phyloP scores from a whole-genome alignment of 2,797 vertebrate genomes.

The Argyrosomus regius region DNA sequence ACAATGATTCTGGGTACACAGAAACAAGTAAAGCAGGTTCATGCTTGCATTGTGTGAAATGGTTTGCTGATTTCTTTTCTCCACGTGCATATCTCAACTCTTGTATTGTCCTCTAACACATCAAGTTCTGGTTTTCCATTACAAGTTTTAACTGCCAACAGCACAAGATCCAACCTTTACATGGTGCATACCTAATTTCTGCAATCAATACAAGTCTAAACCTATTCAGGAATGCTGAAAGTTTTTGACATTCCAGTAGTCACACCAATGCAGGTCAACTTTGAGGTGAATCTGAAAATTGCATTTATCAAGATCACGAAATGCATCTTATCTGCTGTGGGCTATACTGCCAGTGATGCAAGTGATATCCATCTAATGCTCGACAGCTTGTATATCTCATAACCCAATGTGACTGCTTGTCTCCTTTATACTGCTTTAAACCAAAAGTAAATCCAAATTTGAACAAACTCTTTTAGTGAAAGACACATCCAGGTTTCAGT shows the following conservation, averaged over 20 bases:
- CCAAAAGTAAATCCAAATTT: neutral
- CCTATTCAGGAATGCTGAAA: constrained; percentile 7
- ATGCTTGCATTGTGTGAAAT: neutral
- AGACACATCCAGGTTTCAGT: neutral
- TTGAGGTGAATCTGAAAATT: neutral
- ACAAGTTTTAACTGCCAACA: neutral
- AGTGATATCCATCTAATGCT: neutral
- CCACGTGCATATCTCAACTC: neutral
- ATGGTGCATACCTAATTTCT: neutral
- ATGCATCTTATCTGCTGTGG: no score
- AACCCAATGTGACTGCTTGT: no score
- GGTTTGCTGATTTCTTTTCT: neutral
- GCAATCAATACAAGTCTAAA: neutral
- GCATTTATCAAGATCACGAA: no score
- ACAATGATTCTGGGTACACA: neutral
- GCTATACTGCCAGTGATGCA: neutral
- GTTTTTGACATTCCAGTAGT: neutral
- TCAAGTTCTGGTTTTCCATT: neutral
- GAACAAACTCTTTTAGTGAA: neutral
- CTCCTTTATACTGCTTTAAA: neutral
- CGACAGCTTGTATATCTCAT: neutral
- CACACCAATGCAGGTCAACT: neutral
- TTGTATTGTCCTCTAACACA: neutral
- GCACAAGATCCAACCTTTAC: neutral
- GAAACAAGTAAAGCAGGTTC: neutral